A percentile compares a stretch with the other conserved stretches of the same genome.
These are phyloP conservation scores for Caenorhabditis doughertyi DNA, from an alignment of 2,888 invertebrate species.

Conservation along the genomic window DNA sequence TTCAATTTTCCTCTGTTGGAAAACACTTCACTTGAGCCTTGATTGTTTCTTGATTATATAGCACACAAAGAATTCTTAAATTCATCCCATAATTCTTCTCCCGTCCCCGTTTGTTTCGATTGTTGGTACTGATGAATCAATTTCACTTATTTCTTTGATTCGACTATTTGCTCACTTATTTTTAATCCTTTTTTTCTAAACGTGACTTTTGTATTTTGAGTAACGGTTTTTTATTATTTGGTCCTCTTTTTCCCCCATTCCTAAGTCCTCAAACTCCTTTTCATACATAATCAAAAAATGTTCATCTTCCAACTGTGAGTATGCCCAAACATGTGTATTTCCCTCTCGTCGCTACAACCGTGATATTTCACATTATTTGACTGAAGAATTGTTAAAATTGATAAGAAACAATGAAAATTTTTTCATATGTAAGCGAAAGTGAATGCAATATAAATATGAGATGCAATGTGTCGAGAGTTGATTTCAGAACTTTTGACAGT, in stretches of 20 bases:
- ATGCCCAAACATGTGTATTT: conserved; percentile 27
- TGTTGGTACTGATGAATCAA: conserved; percentile 44
- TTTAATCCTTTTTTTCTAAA: background rate
- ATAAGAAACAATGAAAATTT: conserved; percentile 37
- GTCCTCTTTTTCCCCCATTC: background rate
- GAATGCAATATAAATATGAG: conserved; percentile 43
- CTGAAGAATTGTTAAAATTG: conserved; percentile 16
- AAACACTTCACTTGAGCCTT: conserved; percentile 24
- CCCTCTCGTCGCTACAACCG: background rate
- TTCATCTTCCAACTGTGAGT: conserved; percentile 28
- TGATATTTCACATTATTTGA: conserved; percentile 9
- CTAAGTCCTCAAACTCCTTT: background rate
- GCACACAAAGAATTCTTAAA: conserved; percentile 14
- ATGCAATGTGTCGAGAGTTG: conserved; percentile 36
- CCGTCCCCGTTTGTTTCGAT: conserved; percentile 23
- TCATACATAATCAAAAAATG: background rate
- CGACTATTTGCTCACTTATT: conserved; percentile 11
- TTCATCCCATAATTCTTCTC: background rate
- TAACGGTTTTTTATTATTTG: conserved; percentile 27
- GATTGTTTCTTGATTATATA: conserved; percentile 19
- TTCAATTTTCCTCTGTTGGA: conserved; percentile 32
- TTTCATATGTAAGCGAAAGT: conserved; percentile 5
- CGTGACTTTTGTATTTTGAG: background rate
- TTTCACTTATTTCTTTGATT: background rate
- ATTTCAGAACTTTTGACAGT: conserved; percentile 15